Base-by-base conservation (phyloP, 2,797 vertebrate genomes). In the Perodicticus potto region DNA sequence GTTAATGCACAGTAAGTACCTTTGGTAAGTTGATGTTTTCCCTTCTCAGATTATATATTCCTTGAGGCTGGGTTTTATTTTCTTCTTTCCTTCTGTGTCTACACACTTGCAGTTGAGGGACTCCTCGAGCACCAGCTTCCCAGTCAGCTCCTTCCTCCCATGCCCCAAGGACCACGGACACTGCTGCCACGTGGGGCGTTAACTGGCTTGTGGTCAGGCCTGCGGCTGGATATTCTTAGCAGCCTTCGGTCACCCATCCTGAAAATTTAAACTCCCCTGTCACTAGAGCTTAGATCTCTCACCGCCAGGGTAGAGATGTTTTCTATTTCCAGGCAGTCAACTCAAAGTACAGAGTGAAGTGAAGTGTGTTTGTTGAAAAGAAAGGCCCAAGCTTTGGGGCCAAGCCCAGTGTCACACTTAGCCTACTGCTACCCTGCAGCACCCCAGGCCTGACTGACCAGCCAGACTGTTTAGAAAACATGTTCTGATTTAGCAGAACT, bases 201-300 rank as follows among this genome's bases (percentile, higher is more conserved):
- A 69, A 83, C 96, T 89, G 95, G 90, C 86, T 91, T 95, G 96
- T 95, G 90, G 96, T 97, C 87, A 55, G 82, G 72, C 78, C 94
- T 95, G 83, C 55, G 74, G 93, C 95, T 93, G 91, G 84, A 80
- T 97, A 92, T 94, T 93, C 93, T 97, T 96, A 95, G 96, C 82
- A 95, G 87, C 89, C 93, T 95, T 97, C 8, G 6, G 89, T 95
- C 34, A 86, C 25, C 55, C 20, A 9, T 85, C 90, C 86, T 14
- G 7, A 92, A 80, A 78, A 96, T 93, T 92, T 78, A 76, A 96
- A 85, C 73, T 93, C 82, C 65, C 84, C 82, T 90, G 94, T 95
- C 94, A 92, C 96, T 86, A 88, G 85, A 74, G 84, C 94, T 94
- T 94, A 96, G 95, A 45, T 74, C 53, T 43, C 84, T 94, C 76